Conservation (phyloP, 2,888 invertebrate genomes). For the Epirrhoe alternata region DNA sequence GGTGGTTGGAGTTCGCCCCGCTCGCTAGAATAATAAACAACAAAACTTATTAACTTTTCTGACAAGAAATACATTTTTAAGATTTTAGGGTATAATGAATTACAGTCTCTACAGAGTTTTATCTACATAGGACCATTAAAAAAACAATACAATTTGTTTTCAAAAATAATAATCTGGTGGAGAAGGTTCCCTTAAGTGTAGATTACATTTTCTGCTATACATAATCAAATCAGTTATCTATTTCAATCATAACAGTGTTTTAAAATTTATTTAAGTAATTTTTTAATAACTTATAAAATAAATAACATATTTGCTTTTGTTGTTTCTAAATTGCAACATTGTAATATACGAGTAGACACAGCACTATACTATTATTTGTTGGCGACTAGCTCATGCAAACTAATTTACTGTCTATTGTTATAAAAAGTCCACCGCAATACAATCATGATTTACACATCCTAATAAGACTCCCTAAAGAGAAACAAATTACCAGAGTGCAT, state of each 20-base stretch:
- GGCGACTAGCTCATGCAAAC: too few species aligned
- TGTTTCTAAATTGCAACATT: too few species aligned
- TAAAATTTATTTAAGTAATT: too few species aligned
- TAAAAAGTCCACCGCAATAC: constrained; percentile 22
- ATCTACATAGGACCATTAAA: background rate
- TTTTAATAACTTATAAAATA: too few species aligned
- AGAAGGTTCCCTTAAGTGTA: background rate
- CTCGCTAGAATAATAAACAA: constrained; percentile 67
- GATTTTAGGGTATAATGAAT: constrained; percentile 47
- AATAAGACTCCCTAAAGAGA: constrained; percentile 41
- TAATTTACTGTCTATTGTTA: too few species aligned
- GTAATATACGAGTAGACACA: too few species aligned
- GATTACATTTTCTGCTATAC: too few species aligned
- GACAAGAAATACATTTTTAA: constrained; percentile 56
- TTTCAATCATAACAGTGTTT: too few species aligned
- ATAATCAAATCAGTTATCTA: too few species aligned
- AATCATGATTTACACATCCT: constrained; percentile 27
- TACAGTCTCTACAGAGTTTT: constrained; percentile 33
- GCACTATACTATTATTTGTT: too few species aligned
- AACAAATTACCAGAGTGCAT: constrained; percentile 48
- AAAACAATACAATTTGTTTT: background rate
- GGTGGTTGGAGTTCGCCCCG: constrained; percentile 51
- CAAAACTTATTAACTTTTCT: constrained; percentile 65
- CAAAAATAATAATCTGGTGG: background rate
- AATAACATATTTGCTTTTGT: too few species aligned